Base-by-base conservation (phyloP, 2,888 invertebrate genomes). In the Drosophila greeni region DNA sequence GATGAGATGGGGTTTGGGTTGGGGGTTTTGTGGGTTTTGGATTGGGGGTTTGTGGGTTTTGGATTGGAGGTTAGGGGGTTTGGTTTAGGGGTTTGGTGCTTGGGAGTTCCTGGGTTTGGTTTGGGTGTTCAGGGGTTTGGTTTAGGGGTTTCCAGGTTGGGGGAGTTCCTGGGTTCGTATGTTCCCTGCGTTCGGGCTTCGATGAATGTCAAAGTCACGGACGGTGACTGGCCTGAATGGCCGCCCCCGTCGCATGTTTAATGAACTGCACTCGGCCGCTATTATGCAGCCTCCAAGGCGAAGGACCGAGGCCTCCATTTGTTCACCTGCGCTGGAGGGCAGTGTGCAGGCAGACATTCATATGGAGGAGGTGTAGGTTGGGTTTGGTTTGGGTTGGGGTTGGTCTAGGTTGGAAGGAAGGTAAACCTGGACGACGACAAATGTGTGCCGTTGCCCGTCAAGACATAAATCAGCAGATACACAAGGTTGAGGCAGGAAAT, bases 381-480 rank as follows among this genome's bases (percentile, higher is more conserved):
- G 5, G 16, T 34, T 29, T 29, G 11, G 11, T 3, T 11, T 2
- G 1, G 12, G 26, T 26, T 26, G 11, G n/a, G 18, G 14, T 51
- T 0, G n/a, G n/a, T n/a, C n/a, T n/a, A n/a, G n/a, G n/a, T n/a
- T n/a, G n/a, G n/a, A n/a, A n/a, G n/a, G n/a, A n/a, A n/a, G n/a
- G n/a, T 3, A 24, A 20, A 12, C 12, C 0, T 8, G n/a, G 26
- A 16, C 23, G 31, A 31, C 31, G 75, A 77, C 73, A 74, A 77
- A 76, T 83, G 75, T 62, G 67, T 68, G 66, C 61, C 66, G 40
- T 56, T 83, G 66, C 68, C 66, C 59, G 56, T 43, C 18, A 52
- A 52, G 62, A 59, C 61, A 76, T 79, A 82, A 79, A 79, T 79
- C 79, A 79, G 55, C 42, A 59, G 74, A 78, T 72, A 34, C 24